These are phyloP conservation scores for Champsocephalus esox DNA, from an alignment of 2,797 vertebrate species.

Conservation along the genomic window DNA sequence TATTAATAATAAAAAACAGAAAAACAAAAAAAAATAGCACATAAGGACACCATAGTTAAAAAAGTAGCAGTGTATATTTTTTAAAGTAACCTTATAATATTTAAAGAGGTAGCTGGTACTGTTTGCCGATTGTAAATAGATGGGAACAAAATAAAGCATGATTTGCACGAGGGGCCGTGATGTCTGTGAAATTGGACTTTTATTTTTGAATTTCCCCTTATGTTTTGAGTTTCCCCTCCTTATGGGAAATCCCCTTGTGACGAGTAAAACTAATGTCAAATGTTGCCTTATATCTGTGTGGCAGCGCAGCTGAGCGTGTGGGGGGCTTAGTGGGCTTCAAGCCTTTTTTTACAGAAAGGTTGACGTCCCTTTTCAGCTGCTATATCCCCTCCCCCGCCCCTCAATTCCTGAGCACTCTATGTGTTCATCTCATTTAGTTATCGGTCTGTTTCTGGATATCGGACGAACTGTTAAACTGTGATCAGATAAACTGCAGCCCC, in stretches of 20 bases:
- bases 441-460: background rate
- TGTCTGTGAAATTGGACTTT: no score
- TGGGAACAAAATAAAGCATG: no score
- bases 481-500: background rate
- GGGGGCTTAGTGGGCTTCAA: background rate
- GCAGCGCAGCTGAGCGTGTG: background rate
- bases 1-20: no score
- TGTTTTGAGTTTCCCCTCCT: background rate
- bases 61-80: no score
- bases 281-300: slow-evolving; percentile 2
- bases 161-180: no score
- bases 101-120: no score
- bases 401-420: background rate
- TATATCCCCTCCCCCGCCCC: slow-evolving; percentile 27
- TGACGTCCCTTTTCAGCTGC: slow-evolving; percentile 27
- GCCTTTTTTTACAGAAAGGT: slow-evolving; percentile 21
- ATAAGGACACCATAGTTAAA: no score
- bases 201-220: background rate
- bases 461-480: background rate
- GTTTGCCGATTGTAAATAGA: no score
- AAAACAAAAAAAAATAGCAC: no score
- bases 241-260: background rate
- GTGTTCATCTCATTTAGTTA: background rate
- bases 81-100: no score
- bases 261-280: background rate